Evolutionary conservation across 1,140 invertebrate species (phyloP).

Genomic region (Drosophila ogumai): DNA sequence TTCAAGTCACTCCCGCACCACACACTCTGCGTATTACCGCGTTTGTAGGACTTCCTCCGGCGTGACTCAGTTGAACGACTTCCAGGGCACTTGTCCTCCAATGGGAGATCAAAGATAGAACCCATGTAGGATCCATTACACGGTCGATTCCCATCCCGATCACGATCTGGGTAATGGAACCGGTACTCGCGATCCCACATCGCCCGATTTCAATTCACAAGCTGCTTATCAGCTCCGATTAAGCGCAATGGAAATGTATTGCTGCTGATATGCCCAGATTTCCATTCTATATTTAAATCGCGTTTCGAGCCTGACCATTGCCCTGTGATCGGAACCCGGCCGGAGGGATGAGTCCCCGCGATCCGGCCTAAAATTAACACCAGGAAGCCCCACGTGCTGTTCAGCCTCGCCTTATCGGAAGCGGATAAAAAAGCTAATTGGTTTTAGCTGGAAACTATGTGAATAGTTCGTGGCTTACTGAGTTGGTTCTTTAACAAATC

Average conservation of each 20-base stretch:
- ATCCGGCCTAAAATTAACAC: slow-evolving; percentile 10
- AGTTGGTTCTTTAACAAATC: slow-evolving; percentile 7
- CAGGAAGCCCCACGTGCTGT: slow-evolving; percentile 19
- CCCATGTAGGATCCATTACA: slow-evolving; percentile 12
- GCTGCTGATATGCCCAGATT: slow-evolving; percentile 51
- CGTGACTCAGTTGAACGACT: slow-evolving; percentile 49
- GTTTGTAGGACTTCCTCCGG: slow-evolving; percentile 4
- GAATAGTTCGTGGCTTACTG: slow-evolving; percentile 27
- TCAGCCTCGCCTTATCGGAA: not conserved
- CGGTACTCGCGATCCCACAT: slow-evolving; percentile 46
- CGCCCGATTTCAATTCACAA: slow-evolving; percentile 52
- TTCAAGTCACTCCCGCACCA: slow-evolving; percentile 31
- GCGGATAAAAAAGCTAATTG: slow-evolving; percentile 19
- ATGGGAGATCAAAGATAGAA: not conserved
- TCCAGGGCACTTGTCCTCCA: slow-evolving; percentile 35
- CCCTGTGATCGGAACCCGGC: slow-evolving; percentile 21
- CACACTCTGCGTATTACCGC: not conserved
- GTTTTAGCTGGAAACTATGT: slow-evolving; percentile 9
- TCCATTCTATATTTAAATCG: slow-evolving; percentile 58
- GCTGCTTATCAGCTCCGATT: slow-evolving; percentile 33
- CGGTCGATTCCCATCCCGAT: slow-evolving; percentile 21
- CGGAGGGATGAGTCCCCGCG: slow-evolving; percentile 10
- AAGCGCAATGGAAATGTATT: slow-evolving; percentile 25
- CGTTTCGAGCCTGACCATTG: slow-evolving; percentile 26
- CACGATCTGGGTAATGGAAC: slow-evolving; percentile 47